Percentiles rank a stretch among this genome's conserved stretches.
Evolutionary conservation across 1,140 invertebrate species (phyloP).

Genomic region (Zaprionus camerounensis): DNA sequence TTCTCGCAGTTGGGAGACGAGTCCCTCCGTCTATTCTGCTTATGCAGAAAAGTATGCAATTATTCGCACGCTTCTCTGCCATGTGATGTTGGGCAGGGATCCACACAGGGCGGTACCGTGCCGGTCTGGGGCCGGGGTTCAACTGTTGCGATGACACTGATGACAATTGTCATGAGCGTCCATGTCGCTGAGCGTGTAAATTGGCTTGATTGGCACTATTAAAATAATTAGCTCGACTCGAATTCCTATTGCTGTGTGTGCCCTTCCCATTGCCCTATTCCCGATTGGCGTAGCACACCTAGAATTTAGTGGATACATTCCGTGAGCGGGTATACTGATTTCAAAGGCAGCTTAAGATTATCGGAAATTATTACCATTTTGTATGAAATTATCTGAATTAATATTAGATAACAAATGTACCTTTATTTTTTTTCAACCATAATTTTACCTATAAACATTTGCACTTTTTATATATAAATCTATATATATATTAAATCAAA

Average conservation of each 20-base stretch:
- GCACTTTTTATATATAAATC: too few relatives aligned
- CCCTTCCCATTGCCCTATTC: conserved; percentile 9
- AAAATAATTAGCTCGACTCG: conserved; percentile 67
- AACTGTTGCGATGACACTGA: conserved; percentile 55
- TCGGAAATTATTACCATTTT: too few relatives aligned
- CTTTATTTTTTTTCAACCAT: too few relatives aligned
- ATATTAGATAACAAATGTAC: too few relatives aligned
- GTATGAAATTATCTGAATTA: too few relatives aligned
- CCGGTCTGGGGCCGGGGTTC: not conserved
- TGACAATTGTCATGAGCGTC: conserved; percentile 35
- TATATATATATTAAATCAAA: too few relatives aligned
- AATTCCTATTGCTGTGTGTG: conserved; percentile 7
- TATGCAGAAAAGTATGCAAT: conserved; percentile 65
- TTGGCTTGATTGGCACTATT: conserved; percentile 71
- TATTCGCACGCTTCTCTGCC: conserved; percentile 59
- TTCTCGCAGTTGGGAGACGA: conserved; percentile 1
- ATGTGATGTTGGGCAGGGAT: not conserved
- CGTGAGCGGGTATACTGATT: not conserved
- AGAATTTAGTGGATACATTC: not conserved
- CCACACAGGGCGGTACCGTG: too few relatives aligned
- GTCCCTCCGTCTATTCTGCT: conserved; percentile 4
- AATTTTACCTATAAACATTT: too few relatives aligned
- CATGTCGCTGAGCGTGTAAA: conserved; percentile 39
- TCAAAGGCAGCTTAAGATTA: too few relatives aligned
- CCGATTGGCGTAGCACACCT: conserved; percentile 31